Evolutionary conservation across 2,113 vertebrate species (phyloP).

Genomic region (Phasianus colchicus): DNA sequence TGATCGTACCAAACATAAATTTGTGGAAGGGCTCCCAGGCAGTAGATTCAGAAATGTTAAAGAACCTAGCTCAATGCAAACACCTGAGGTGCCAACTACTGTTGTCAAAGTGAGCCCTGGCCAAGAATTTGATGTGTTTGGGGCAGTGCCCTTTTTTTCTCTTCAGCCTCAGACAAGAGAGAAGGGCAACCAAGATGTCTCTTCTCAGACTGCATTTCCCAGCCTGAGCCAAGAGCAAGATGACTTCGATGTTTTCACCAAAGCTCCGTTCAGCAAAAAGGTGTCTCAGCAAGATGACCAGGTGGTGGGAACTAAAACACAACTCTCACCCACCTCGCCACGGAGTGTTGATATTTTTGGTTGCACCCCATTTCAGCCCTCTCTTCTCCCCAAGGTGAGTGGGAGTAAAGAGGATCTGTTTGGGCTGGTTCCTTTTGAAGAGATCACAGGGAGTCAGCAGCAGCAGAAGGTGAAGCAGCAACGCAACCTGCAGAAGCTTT

Average conservation of each 20-base stretch:
- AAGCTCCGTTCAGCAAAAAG: slow-evolving; percentile 92
- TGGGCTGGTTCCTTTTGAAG: slow-evolving; percentile 83
- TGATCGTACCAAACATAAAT: slow-evolving; percentile 75
- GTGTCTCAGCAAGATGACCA: slow-evolving; percentile 74
- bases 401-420: slow-evolving; percentile 87
- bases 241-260: slow-evolving; percentile 94
- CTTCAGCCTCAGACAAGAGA: slow-evolving; percentile 57
- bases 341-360: slow-evolving; percentile 88
- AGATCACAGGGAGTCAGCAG: slow-evolving; percentile 81
- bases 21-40: slow-evolving; percentile 18
- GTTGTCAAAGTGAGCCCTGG: background rate
- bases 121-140: slow-evolving; percentile 87
- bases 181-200: slow-evolving; percentile 61
- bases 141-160: slow-evolving; percentile 87
- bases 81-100: slow-evolving; percentile 8
- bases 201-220: slow-evolving; percentile 70
- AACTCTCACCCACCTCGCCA: slow-evolving; percentile 76
- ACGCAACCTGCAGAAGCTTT: slow-evolving; percentile 91
- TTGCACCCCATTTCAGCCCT: slow-evolving; percentile 89
- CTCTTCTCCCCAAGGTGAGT: slow-evolving; percentile 50
- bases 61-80: background rate
- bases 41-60: background rate
- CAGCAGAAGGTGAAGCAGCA: slow-evolving; percentile 90
- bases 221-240: slow-evolving; percentile 75
- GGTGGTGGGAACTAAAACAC: slow-evolving; percentile 42